These are phyloP conservation scores for Polydrusus cervinus DNA, from an alignment of 2,888 invertebrate species.

Conservation along the genomic window DNA sequence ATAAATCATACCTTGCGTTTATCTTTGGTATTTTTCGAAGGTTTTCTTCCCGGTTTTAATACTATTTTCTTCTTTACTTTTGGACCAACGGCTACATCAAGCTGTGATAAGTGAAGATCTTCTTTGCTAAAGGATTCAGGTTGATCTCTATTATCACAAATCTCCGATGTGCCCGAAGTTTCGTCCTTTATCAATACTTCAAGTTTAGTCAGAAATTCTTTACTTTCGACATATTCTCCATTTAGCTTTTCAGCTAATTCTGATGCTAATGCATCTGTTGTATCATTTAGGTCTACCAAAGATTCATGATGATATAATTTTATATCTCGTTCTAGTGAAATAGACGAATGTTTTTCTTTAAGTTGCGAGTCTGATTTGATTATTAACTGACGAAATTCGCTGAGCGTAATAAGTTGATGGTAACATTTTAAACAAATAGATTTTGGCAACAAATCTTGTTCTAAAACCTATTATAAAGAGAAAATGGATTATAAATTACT, in stretches of 20 bases:
- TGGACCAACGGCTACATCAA: background rate
- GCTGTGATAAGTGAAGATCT: background rate
- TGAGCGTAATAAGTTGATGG: conserved; percentile 25
- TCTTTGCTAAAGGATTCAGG: background rate
- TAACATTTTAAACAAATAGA: conserved; percentile 42
- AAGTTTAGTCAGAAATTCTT: conserved; percentile 6
- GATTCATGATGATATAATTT: conserved; percentile 7
- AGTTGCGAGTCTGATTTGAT: conserved; percentile 32
- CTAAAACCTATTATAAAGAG: conserved; percentile 30
- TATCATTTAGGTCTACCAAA: conserved; percentile 7
- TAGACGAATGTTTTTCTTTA: conserved; percentile 17
- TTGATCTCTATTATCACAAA: background rate
- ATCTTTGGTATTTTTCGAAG: conserved; percentile 35
- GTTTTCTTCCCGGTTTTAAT: conserved; percentile 40
- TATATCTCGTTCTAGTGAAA: background rate
- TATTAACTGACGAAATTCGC: conserved; percentile 39
- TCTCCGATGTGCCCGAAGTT: background rate
- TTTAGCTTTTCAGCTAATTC: conserved; percentile 16
- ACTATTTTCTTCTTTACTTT: conserved; percentile 14
- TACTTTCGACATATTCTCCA: conserved; percentile 7
- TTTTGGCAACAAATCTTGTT: conserved; percentile 36
- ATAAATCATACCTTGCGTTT: conserved; percentile 30
- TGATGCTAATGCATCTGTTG: background rate
- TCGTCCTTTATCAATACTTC: conserved; percentile 24
- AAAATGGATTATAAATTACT: background rate